These are phyloP conservation scores for Onthophagus taurus DNA, from an alignment of 1,140 invertebrate genomes.

Conservation along the genomic window DNA sequence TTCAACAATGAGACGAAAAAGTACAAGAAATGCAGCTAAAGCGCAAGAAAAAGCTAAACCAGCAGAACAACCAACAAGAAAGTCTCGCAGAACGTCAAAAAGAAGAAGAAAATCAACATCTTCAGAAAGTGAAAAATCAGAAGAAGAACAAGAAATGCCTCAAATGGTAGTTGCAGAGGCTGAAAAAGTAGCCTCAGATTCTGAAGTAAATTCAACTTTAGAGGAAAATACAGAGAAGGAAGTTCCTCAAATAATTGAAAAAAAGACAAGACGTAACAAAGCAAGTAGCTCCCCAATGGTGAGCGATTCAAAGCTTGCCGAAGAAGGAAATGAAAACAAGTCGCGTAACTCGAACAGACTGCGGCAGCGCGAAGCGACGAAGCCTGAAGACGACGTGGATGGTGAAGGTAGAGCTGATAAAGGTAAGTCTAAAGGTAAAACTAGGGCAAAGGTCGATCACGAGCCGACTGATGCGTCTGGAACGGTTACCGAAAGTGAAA, in stretches of 20 bases:
- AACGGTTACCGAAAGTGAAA: constrained; percentile 28
- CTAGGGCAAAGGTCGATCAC: constrained; percentile 28
- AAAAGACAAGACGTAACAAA: constrained; percentile 2
- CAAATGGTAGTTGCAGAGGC: not conserved
- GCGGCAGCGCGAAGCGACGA: constrained; percentile 22
- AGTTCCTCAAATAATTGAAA: not conserved
- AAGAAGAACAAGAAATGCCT: constrained; percentile 4
- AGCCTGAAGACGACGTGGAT: constrained; percentile 22
- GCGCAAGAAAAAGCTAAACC: constrained; percentile 15
- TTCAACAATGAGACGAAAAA: constrained; percentile 14
- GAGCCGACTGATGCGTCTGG: constrained; percentile 21
- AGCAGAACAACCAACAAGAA: constrained; percentile 13
- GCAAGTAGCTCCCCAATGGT: not conserved
- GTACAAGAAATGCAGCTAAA: constrained; percentile 7
- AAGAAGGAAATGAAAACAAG: constrained; percentile 16
- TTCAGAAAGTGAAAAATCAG: constrained; percentile 8
- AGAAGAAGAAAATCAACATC: constrained; percentile 15
- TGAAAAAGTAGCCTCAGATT: not conserved
- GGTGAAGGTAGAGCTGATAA: constrained; percentile 28
- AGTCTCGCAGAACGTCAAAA: constrained; percentile 16
- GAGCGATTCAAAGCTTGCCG: constrained; percentile 4
- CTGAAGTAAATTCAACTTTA: not conserved
- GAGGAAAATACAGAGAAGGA: no score
- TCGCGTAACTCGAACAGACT: constrained; percentile 17
- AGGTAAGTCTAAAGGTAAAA: constrained; percentile 38